These are phyloP conservation scores for Uropetala carovei DNA, from an alignment of 2,888 invertebrate genomes.

Conservation along the genomic window DNA sequence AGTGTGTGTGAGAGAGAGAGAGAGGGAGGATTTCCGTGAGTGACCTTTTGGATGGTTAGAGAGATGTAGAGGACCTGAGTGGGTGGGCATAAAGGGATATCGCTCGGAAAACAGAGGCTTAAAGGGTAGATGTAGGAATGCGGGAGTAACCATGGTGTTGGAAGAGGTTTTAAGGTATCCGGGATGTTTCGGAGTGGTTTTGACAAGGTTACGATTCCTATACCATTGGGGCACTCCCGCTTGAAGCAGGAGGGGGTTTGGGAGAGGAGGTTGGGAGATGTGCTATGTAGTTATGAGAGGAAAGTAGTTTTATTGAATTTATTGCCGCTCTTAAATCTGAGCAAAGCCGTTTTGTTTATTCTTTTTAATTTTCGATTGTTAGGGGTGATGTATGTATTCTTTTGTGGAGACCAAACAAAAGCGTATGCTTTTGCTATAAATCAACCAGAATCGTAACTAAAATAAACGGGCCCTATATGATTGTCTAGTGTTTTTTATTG, in stretches of 20 bases:
- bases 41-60: too few species aligned
- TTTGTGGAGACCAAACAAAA: too few species aligned
- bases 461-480: too few species aligned
- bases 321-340: neutral
- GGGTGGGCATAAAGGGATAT: slow-evolving; percentile 1
- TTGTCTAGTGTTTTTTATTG: too few species aligned
- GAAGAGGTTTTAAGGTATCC: neutral
- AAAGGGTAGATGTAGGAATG: neutral
- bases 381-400: too few species aligned
- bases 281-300: too few species aligned
- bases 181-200: neutral
- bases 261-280: neutral
- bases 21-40: too few species aligned
- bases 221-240: neutral
- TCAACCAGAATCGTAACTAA: too few species aligned
- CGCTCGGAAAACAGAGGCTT: slow-evolving; percentile 8
- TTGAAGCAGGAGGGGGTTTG: neutral
- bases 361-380: too few species aligned
- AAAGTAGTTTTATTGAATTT: neutral
- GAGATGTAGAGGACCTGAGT: neutral
- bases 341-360: too few species aligned
- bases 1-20: too few species aligned
- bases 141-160: neutral
- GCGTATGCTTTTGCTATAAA: too few species aligned
- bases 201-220: neutral